Percentiles rank a stretch among this genome's conserved stretches.
phyloP scores from a whole-genome alignment of 2,797 vertebrate genomes.

The Poeciliopsis paucimaculata region DNA sequence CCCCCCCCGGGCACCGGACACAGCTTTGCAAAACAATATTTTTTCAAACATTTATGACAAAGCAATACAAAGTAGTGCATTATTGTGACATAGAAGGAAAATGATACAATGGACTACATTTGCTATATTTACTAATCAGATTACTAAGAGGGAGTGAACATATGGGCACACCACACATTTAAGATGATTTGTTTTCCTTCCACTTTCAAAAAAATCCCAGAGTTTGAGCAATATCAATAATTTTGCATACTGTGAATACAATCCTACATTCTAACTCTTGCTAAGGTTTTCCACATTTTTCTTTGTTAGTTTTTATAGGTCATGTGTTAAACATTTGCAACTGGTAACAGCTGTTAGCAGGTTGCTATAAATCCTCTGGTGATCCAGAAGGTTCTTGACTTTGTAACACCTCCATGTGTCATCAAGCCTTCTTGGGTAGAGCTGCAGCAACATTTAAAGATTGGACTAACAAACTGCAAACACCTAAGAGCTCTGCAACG shows the following conservation, averaged over 20 bases:
- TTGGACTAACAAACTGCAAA: constrained; percentile 32
- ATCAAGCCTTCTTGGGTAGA: constrained; percentile 7
- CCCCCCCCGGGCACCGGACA: too few species aligned
- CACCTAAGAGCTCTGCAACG: constrained; percentile 41
- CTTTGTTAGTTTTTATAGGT: not conserved
- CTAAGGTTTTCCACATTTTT: not conserved
- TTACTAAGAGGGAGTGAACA: not conserved
- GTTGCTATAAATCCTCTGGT: constrained; percentile 36
- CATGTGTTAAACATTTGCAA: constrained; percentile 46
- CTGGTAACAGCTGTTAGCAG: constrained; percentile 37
- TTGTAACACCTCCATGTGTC: constrained; percentile 21
- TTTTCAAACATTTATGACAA: not conserved
- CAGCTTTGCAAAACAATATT: not conserved
- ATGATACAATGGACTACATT: not conserved
- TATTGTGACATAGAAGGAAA: not conserved
- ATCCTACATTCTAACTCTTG: not conserved
- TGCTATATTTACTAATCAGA: not conserved
- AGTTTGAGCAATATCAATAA: not conserved
- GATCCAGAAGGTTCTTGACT: constrained; percentile 41
- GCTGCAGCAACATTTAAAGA: constrained; percentile 37
- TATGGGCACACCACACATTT: not conserved
- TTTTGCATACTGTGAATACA: not conserved
- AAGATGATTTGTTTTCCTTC: not conserved
- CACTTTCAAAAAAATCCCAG: not conserved
- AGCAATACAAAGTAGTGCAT: not conserved